Percentiles rank a stretch among this genome's conserved stretches.
Evolutionary conservation across 2,797 vertebrate genomes (phyloP).

Genomic region (Tolypeutes matacus): DNA sequence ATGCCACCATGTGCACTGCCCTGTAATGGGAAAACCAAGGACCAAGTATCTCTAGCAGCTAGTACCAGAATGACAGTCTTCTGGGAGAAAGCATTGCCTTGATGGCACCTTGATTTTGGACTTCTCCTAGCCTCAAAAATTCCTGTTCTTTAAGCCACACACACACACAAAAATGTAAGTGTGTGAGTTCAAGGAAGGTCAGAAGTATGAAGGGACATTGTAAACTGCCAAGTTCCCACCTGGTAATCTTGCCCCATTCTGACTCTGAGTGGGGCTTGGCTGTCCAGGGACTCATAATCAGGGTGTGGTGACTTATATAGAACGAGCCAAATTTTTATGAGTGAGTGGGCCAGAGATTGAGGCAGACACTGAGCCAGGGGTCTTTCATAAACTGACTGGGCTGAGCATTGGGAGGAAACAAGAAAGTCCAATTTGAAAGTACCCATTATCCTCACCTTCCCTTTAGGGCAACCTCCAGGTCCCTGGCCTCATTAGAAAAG

Average conservation of each 20-base stretch:
- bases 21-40: too few species aligned
- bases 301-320: background rate
- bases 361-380: background rate
- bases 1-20: too few species aligned
- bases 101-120: too few species aligned
- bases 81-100: too few species aligned
- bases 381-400: background rate
- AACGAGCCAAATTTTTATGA: background rate
- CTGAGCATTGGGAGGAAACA: constrained; percentile 43
- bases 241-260: background rate
- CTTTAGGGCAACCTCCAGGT: constrained; percentile 63
- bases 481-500: constrained; percentile 84
- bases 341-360: background rate
- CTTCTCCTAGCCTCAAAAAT: too few species aligned
- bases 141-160: too few species aligned
- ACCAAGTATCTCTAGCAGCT: too few species aligned
- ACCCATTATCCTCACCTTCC: constrained; percentile 17
- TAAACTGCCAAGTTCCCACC: background rate
- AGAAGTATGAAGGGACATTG: background rate
- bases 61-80: too few species aligned
- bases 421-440: constrained; percentile 53
- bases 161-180: too few species aligned
- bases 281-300: background rate
- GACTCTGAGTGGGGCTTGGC: too few species aligned
- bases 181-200: background rate